These are phyloP conservation scores for Diceros bicornis DNA, from an alignment of 2,797 vertebrate species.

Conservation along the genomic window DNA sequence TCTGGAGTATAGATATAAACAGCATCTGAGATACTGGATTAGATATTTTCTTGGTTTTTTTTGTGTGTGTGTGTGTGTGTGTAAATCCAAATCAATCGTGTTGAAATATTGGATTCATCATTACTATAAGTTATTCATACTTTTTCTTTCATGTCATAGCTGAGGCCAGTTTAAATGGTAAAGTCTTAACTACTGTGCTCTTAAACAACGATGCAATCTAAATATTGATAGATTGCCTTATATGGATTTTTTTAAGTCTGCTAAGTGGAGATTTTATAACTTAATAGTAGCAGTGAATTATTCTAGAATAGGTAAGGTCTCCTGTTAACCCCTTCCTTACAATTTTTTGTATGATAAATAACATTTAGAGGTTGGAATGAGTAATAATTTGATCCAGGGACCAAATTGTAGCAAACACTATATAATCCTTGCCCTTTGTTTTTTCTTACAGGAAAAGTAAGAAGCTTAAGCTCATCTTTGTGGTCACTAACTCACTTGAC, in stretches of 20 bases:
- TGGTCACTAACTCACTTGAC: slow-evolving; percentile 99
- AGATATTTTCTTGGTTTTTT: background rate
- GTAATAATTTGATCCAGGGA: background rate
- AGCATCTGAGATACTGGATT: slow-evolving; percentile 1
- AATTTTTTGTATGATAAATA: slow-evolving; percentile 10
- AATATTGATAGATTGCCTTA: background rate
- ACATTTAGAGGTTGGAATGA: background rate
- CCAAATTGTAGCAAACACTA: background rate
- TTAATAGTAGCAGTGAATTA: slow-evolving; percentile 17
- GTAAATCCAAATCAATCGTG: background rate
- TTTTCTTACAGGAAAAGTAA: slow-evolving; percentile 94
- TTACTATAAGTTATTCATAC: slow-evolving; percentile 44
- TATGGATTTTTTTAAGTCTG: slow-evolving; percentile 52
- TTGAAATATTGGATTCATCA: slow-evolving; percentile 21
- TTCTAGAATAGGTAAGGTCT: slow-evolving; percentile 26
- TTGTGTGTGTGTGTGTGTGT: background rate
- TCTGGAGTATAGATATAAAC: background rate
- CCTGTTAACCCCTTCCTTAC: background rate
- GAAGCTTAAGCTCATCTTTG: slow-evolving; percentile 97
- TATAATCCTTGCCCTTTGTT: background rate
- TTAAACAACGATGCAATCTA: background rate
- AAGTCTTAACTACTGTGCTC: slow-evolving; percentile 30
- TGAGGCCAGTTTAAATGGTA: slow-evolving; percentile 50
- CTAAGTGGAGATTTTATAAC: slow-evolving; percentile 22
- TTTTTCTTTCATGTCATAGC: background rate